Evolutionary conservation across 2,797 vertebrate species (phyloP).

Genomic region (Enteromius trimaculatus): DNA sequence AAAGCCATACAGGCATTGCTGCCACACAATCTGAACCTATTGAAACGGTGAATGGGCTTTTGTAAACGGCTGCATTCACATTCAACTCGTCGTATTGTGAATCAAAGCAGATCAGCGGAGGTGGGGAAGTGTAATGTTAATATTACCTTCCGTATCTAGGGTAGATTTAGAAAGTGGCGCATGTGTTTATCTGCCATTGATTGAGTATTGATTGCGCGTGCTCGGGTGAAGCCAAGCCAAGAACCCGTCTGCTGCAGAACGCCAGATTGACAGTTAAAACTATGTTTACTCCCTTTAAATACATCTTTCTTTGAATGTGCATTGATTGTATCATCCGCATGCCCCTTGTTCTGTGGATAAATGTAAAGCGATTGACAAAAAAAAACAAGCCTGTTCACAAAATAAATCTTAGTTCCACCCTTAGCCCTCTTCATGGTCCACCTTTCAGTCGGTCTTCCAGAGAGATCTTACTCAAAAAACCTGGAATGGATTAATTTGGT

Average conservation of each 20-base stretch:
- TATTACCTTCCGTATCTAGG: constrained; percentile 36
- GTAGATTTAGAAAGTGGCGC: constrained; percentile 55
- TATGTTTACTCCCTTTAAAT: constrained; percentile 3
- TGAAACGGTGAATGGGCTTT: constrained; percentile 37
- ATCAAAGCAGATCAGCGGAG: constrained; percentile 16
- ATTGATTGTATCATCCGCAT: not conserved
- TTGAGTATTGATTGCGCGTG: constrained; percentile 52
- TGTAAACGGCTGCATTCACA: constrained; percentile 27
- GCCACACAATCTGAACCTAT: constrained; percentile 32
- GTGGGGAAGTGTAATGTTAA: constrained; percentile 47
- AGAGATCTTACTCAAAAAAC: too few relatives aligned
- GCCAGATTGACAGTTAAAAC: constrained; percentile 3
- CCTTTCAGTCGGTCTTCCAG: too few relatives aligned
- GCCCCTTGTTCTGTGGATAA: not conserved
- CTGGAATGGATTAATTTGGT: too few relatives aligned
- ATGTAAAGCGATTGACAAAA: too few relatives aligned
- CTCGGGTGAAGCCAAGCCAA: constrained; percentile 32
- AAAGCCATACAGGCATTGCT: not conserved
- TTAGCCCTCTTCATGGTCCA: too few relatives aligned
- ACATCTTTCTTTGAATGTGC: not conserved
- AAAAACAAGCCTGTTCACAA: too few relatives aligned
- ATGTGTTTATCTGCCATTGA: constrained; percentile 60
- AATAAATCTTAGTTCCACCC: too few relatives aligned
- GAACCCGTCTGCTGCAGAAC: constrained; percentile 24
- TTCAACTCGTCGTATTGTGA: constrained; percentile 37